Evolutionary conservation across 1,140 invertebrate genomes (phyloP).

Genomic region (Drosophila burlai): DNA sequence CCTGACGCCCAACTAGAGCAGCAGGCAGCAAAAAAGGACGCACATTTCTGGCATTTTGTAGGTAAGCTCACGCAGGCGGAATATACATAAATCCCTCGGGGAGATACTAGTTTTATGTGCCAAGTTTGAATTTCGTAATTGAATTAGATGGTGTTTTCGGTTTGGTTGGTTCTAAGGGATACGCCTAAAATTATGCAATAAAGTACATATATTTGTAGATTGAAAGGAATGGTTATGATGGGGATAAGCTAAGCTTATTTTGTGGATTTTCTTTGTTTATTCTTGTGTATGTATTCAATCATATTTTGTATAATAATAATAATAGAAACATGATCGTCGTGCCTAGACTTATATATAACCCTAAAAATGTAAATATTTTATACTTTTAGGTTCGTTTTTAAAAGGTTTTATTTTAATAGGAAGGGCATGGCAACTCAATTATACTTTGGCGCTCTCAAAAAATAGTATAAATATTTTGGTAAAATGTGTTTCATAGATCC

Average conservation of each 20-base stretch:
- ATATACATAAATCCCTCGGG: slow-evolving; percentile 10
- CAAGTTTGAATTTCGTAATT: slow-evolving; percentile 29
- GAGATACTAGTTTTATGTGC: slow-evolving; percentile 23
- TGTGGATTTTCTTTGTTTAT: background rate
- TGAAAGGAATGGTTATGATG: background rate
- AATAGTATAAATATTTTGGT: too few species aligned
- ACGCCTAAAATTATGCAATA: slow-evolving; percentile 55
- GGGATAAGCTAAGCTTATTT: background rate
- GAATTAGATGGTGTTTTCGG: slow-evolving; percentile 30
- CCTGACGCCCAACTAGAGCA: slow-evolving; percentile 24
- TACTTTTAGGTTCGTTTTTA: too few species aligned
- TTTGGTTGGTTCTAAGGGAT: slow-evolving; percentile 4
- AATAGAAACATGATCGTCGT: too few species aligned
- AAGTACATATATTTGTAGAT: slow-evolving; percentile 10
- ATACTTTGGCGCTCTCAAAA: too few species aligned
- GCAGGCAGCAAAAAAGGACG: slow-evolving; percentile 14
- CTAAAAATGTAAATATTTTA: too few species aligned
- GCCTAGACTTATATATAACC: too few species aligned
- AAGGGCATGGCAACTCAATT: too few species aligned
- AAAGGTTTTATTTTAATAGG: too few species aligned
- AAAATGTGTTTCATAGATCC: too few species aligned
- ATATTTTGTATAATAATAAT: background rate
- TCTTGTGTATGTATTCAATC: background rate
- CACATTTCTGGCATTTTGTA: slow-evolving; percentile 16
- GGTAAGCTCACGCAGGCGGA: slow-evolving; percentile 51